Conservation (phyloP, 2,113 vertebrate species). For the Promerops cafer region DNA sequence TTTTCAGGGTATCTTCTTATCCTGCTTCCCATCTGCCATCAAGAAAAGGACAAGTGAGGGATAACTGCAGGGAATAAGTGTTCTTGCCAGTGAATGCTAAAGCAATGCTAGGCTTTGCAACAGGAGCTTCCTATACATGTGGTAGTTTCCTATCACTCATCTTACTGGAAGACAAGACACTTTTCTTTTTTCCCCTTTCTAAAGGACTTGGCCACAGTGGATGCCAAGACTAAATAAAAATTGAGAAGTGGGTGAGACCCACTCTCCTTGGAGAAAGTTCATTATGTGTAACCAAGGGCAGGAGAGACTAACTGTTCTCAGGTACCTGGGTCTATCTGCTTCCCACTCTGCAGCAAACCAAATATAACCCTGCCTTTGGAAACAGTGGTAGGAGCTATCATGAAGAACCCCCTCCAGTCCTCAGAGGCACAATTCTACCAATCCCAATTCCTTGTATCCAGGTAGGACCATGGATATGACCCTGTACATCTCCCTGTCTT, state of each 20-base stretch:
- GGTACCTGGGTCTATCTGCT: not conserved
- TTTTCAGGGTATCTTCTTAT: conserved; percentile 9
- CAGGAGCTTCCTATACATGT: not conserved
- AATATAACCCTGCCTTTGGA: not conserved
- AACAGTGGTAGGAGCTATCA: not conserved
- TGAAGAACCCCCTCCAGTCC: not conserved
- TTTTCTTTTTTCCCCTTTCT: not conserved
- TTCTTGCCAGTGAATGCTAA: not conserved
- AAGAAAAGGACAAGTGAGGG: not conserved
- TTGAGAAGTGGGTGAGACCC: not conserved
- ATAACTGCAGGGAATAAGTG: not conserved
- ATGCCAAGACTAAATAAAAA: not conserved
- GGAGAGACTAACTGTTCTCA: not conserved
- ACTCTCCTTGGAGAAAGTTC: not conserved
- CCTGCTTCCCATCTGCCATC: not conserved
- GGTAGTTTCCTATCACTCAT: not conserved
- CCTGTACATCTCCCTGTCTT: not conserved
- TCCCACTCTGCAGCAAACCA: not conserved
- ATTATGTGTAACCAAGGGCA: not conserved
- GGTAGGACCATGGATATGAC: not conserved
- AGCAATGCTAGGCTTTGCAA: not conserved
- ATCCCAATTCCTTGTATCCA: not conserved
- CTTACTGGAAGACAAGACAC: not conserved
- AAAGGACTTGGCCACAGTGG: not conserved
- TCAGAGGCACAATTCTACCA: not conserved